phyloP scores from a whole-genome alignment of 2,888 invertebrate species.

The Hecatera dysodea region DNA sequence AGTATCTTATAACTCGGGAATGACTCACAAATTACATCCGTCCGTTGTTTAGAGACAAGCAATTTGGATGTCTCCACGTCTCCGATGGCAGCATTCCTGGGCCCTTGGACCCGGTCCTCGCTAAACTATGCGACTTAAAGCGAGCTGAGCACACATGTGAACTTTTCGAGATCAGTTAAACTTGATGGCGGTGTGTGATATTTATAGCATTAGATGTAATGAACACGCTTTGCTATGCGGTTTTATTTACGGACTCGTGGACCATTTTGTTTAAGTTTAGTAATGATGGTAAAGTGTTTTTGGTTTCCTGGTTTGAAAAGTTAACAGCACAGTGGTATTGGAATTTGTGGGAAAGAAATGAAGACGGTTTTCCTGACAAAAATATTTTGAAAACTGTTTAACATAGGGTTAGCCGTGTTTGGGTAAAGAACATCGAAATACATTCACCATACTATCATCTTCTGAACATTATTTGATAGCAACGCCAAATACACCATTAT shows the following conservation, averaged over 20 bases:
- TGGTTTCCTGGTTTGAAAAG: neutral
- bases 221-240: slow-evolving; percentile 32
- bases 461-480: neutral
- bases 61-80: slow-evolving; percentile 84
- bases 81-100: slow-evolving; percentile 76
- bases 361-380: neutral
- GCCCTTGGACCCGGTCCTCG: slow-evolving; percentile 66
- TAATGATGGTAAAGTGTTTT: neutral
- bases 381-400: neutral
- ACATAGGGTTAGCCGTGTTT: neutral
- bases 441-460: neutral
- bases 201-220: slow-evolving; percentile 39
- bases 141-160: slow-evolving; percentile 37
- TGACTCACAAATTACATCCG: slow-evolving; percentile 78
- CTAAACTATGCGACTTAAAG: slow-evolving; percentile 82
- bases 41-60: slow-evolving; percentile 77
- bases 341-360: neutral
- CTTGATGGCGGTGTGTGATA: slow-evolving; percentile 48
- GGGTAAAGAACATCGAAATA: neutral
- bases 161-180: slow-evolving; percentile 61
- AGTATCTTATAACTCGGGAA: neutral
- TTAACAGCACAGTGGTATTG: too few relatives aligned
- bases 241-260: slow-evolving; percentile 8
- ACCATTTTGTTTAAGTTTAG: neutral
- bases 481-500: slow-evolving; percentile 4